Percentiles rank a stretch among this genome's conserved stretches.
Evolutionary conservation across 2,888 invertebrate species (phyloP).

Genomic region (Andrena camellia): DNA sequence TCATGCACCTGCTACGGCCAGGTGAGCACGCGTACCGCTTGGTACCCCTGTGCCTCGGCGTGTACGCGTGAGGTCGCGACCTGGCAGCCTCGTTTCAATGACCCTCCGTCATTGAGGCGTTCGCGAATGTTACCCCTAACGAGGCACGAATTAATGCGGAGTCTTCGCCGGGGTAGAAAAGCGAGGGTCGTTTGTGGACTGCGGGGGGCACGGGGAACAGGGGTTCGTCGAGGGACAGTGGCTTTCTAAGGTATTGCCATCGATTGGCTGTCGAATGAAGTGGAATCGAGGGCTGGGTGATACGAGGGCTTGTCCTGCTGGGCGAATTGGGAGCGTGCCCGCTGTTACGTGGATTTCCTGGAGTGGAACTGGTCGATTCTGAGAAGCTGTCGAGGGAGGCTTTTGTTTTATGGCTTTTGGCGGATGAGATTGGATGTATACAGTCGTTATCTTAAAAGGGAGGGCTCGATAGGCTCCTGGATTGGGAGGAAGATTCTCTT

Average conservation of each 20-base stretch:
- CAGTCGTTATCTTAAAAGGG: conserved; percentile 23
- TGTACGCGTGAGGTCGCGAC: conserved; percentile 58
- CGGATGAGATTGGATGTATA: background rate
- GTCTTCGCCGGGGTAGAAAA: background rate
- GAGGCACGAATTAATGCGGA: conserved; percentile 23
- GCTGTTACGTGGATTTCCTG: background rate
- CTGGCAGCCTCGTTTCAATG: conserved; percentile 67
- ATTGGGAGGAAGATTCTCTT: background rate
- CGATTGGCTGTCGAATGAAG: conserved; percentile 6
- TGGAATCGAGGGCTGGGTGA: background rate
- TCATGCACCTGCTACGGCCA: conserved; percentile 58
- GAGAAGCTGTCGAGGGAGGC: background rate
- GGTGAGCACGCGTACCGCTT: conserved; percentile 24
- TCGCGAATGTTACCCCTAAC: conserved; percentile 44
- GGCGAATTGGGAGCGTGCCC: background rate
- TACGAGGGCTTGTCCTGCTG: background rate
- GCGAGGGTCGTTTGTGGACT: background rate
- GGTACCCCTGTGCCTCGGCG: background rate
- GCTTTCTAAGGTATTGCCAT: background rate
- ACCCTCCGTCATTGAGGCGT: conserved; percentile 52
- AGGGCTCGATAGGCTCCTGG: conserved; percentile 15
- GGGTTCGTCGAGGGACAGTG: background rate
- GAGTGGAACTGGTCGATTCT: background rate
- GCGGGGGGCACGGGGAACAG: background rate
- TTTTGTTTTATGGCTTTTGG: background rate